These are phyloP conservation scores for Monochamus saltuarius DNA, from an alignment of 1,140 invertebrate genomes.

Conservation along the genomic window DNA sequence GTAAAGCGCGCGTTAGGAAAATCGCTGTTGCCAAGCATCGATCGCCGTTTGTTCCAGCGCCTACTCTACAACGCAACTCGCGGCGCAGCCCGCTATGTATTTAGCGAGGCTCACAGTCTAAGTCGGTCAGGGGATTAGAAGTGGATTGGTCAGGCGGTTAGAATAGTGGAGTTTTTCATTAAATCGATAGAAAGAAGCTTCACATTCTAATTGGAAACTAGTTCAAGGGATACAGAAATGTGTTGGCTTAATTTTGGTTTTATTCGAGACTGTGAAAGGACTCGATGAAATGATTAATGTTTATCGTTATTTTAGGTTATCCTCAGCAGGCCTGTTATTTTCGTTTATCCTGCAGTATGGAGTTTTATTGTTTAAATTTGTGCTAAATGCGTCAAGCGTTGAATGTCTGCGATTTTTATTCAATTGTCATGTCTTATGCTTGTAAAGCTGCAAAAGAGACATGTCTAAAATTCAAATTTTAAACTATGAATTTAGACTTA, in stretches of 20 bases:
- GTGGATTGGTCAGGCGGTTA: background rate
- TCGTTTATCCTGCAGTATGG: background rate
- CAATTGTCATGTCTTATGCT: too few relatives aligned
- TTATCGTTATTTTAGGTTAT: conserved; percentile 18
- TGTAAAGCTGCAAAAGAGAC: too few relatives aligned
- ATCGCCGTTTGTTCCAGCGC: conserved; percentile 16
- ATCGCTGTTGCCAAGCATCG: conserved; percentile 17
- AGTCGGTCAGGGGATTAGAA: background rate
- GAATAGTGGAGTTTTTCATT: conserved; percentile 20
- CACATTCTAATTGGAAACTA: conserved; percentile 27
- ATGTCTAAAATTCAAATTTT: too few relatives aligned
- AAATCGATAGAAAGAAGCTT: conserved; percentile 23
- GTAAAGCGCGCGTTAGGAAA: conserved; percentile 18
- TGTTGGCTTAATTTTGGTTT: conserved; percentile 18
- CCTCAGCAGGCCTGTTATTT: conserved; percentile 1
- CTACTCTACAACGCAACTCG: conserved; percentile 20
- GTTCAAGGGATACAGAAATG: conserved; percentile 24
- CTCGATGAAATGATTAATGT: conserved; percentile 21
- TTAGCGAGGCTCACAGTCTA: conserved; percentile 5
- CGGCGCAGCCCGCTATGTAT: conserved; percentile 19
- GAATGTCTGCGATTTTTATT: too few relatives aligned
- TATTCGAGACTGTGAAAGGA: conserved; percentile 24
- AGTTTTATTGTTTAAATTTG: too few relatives aligned
- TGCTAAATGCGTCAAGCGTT: too few relatives aligned
- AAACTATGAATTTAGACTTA: too few relatives aligned